These are phyloP conservation scores for Herminia tarsipennalis DNA, from an alignment of 2,888 invertebrate species.

Conservation along the genomic window DNA sequence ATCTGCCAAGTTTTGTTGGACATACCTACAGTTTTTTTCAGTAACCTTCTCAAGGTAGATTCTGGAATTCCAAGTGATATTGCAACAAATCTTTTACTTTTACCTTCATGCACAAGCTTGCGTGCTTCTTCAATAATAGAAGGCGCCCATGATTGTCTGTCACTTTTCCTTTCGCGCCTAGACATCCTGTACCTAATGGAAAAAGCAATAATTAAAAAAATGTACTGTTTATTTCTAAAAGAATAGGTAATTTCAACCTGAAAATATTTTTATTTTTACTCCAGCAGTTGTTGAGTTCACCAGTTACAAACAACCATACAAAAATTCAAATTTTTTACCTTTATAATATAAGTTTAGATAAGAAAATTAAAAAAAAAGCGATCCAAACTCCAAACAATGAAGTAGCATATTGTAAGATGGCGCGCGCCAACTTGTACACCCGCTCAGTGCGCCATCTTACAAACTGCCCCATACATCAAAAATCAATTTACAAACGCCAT, in stretches of 20 bases:
- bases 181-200: no score
- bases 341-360: no score
- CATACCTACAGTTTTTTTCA: not conserved
- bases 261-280: no score
- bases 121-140: not conserved
- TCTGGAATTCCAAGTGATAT: not conserved
- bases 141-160: not conserved
- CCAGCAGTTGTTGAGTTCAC: no score
- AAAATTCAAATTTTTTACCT: no score
- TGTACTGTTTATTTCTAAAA: no score
- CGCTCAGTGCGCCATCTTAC: not conserved
- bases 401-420: no score
- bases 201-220: no score
- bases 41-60: not conserved
- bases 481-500: not conserved
- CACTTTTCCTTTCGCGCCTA: not conserved
- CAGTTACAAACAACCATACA: no score
- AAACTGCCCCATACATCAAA: not conserved
- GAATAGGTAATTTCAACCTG: no score
- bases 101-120: not conserved
- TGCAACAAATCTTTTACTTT: not conserved
- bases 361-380: not conserved
- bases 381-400: not conserved
- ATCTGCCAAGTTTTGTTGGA: not conserved
- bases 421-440: not conserved